These are phyloP conservation scores for Hemaris fuciformis DNA, from an alignment of 2,888 invertebrate species.

Conservation along the genomic window DNA sequence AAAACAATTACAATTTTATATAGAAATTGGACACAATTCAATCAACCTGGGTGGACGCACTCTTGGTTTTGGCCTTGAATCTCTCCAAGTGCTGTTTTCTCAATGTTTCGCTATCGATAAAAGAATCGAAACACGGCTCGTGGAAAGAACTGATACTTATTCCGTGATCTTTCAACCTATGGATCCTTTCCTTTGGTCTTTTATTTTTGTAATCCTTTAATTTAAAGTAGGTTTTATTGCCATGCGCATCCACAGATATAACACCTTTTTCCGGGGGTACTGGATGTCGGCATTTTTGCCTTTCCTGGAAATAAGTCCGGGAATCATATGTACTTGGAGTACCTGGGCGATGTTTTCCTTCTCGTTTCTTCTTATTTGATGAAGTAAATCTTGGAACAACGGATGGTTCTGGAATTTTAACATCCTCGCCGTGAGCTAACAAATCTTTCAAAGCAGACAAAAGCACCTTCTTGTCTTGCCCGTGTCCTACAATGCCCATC, in stretches of 20 bases:
- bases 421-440: conserved; percentile 53
- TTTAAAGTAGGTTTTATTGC: conserved; percentile 62
- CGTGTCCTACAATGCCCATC: conserved; percentile 71
- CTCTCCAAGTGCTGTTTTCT: conserved; percentile 51
- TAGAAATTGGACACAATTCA: conserved; percentile 17
- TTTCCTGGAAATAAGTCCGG: conserved; percentile 28
- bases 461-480: conserved; percentile 61
- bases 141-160: conserved; percentile 70
- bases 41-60: conserved; percentile 18
- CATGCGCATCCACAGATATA: conserved; percentile 51
- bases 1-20: conserved; percentile 32
- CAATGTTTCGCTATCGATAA: conserved; percentile 56
- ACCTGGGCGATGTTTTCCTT: conserved; percentile 7
- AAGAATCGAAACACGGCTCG: conserved; percentile 67
- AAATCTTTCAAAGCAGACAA: conserved; percentile 49
- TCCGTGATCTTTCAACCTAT: conserved; percentile 47
- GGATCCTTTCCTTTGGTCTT: conserved; percentile 51
- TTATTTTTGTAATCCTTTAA: conserved; percentile 43
- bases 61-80: conserved; percentile 17
- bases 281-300: conserved; percentile 55
- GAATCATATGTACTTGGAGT: conserved; percentile 19
- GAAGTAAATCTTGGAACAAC: conserved; percentile 39
- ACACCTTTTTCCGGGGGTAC: conserved; percentile 61
- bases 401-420: conserved; percentile 51
- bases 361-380: conserved; percentile 27